phyloP scores from a whole-genome alignment of 2,113 vertebrate species.

The Rhabdornis inornatus region DNA sequence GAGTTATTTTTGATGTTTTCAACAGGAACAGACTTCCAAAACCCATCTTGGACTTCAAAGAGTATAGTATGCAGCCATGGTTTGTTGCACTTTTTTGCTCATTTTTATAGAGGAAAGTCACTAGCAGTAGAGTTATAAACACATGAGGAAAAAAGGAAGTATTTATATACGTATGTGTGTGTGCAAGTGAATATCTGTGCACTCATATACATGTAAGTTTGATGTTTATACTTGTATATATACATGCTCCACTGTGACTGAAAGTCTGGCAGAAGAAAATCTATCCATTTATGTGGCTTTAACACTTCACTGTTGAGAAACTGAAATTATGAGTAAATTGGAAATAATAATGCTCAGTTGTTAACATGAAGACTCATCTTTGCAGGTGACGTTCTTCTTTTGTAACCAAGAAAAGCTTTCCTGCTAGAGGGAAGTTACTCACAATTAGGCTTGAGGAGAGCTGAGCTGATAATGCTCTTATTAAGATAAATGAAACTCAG shows the following conservation, averaged over 20 bases:
- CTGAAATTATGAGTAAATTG: background rate
- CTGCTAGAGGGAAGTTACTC: background rate
- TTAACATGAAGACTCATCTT: background rate
- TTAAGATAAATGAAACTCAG: background rate
- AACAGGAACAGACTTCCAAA: background rate
- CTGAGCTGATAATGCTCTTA: background rate
- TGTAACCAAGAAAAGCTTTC: background rate
- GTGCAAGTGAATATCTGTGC: background rate
- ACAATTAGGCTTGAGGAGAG: background rate
- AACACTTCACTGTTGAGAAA: background rate
- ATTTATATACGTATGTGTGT: background rate
- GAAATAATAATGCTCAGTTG: background rate
- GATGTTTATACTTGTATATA: background rate
- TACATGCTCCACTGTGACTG: background rate
- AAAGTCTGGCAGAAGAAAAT: background rate
- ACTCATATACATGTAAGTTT: background rate
- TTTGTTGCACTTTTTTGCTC: background rate
- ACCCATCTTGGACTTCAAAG: background rate
- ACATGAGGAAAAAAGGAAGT: background rate
- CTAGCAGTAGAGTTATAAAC: background rate
- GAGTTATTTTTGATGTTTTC: background rate
- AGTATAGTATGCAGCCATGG: background rate
- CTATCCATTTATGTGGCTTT: background rate
- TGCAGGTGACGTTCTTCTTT: background rate
- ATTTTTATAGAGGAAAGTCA: background rate